phyloP scores from a whole-genome alignment of 2,797 vertebrate genomes.

The Philypnodon macrostomus region DNA sequence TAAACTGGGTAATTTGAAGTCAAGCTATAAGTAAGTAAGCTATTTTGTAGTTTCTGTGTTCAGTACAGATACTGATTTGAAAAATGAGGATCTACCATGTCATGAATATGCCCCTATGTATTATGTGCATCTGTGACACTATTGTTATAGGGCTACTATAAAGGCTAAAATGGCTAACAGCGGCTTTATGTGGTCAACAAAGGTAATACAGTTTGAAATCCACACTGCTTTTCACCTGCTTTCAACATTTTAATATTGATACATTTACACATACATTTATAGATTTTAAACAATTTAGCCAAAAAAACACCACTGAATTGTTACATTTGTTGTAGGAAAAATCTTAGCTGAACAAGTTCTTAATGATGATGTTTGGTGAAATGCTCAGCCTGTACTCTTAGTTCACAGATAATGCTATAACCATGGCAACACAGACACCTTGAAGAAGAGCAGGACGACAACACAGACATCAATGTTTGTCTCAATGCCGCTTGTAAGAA shows the following conservation, averaged over 20 bases:
- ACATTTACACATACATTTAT: conserved; percentile 6
- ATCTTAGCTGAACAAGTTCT: conserved; percentile 37
- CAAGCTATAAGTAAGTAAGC: neutral
- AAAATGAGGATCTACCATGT: no score
- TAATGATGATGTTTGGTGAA: conserved; percentile 46
- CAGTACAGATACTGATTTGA: no score
- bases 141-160: no score
- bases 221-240: conserved; percentile 6
- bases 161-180: neutral
- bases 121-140: no score
- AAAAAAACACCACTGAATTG: conserved; percentile 15
- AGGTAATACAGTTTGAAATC: conserved; percentile 12
- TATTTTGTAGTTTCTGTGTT: neutral
- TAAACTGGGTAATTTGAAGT: neutral
- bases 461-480: conserved; percentile 53
- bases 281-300: conserved; percentile 22
- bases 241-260: conserved; percentile 21
- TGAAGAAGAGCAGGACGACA: conserved; percentile 45
- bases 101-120: no score
- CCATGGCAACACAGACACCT: conserved; percentile 71
- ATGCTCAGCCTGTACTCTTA: conserved; percentile 55
- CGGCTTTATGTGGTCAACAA: conserved; percentile 31
- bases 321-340: conserved; percentile 21
- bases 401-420: conserved; percentile 64
- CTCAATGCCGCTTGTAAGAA: conserved; percentile 35